Evolutionary conservation across 2,113 vertebrate species (phyloP).

Genomic region (Oreotrochilus melanogaster): DNA sequence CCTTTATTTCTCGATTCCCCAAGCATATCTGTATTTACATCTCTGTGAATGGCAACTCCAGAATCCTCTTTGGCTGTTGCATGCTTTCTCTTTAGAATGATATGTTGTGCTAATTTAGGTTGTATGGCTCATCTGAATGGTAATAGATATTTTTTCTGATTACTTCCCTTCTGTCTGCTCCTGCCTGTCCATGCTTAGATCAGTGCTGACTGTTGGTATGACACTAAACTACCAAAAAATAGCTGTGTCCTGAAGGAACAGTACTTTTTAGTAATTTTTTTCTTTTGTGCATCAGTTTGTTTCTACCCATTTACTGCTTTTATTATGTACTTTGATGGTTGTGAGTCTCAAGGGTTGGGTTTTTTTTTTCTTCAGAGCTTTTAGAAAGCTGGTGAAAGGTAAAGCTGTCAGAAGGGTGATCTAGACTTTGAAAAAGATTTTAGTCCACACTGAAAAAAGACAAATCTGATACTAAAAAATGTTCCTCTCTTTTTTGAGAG

Average conservation of each 20-base stretch:
- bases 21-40: background rate
- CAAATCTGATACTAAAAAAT: background rate
- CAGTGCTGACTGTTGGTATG: background rate
- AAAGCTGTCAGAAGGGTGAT: background rate
- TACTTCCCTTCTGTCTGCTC: background rate
- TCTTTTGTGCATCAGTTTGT: background rate
- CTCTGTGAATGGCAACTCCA: background rate
- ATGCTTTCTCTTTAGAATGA: background rate
- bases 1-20: background rate
- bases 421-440: background rate
- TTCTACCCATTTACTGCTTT: background rate
- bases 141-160: background rate
- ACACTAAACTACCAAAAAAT: background rate
- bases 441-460: background rate
- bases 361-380: background rate
- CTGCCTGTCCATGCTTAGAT: background rate
- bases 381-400: conserved; percentile 10
- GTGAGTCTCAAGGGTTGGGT: background rate
- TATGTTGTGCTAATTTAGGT: background rate
- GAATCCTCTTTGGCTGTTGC: background rate
- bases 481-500: background rate
- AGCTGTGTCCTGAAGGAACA: background rate
- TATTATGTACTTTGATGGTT: background rate
- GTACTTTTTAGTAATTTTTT: background rate
- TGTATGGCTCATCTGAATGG: background rate